A percentile compares a stretch with the other conserved stretches of the same genome.
Conservation (phyloP, 2,888 invertebrate genomes). For the Crocallis elinguaria region DNA sequence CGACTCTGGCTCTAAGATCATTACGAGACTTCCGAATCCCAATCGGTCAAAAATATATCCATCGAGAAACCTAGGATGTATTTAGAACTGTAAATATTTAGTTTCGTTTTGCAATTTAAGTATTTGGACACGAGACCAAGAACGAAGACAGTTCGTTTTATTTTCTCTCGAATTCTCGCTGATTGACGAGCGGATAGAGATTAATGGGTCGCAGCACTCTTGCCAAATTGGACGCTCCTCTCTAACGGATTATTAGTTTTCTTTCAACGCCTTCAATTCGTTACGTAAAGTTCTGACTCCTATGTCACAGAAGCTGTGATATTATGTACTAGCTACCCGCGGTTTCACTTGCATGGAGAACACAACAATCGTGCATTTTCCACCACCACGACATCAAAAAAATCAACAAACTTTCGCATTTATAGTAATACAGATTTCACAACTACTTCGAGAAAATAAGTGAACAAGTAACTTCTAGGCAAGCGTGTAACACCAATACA, state of each 20-base stretch:
- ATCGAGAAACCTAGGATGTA: too few relatives aligned
- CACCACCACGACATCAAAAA: too few relatives aligned
- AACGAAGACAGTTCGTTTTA: slow-evolving; percentile 32
- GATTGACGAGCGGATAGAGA: slow-evolving; percentile 68
- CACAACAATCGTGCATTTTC: too few relatives aligned
- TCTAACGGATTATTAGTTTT: slow-evolving; percentile 69
- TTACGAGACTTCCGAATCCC: too few relatives aligned
- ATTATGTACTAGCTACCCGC: not conserved
- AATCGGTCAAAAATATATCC: too few relatives aligned
- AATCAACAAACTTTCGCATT: too few relatives aligned
- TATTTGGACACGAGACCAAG: not conserved
- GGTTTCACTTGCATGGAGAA: not conserved
- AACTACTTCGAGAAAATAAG: too few relatives aligned
- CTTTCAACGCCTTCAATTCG: slow-evolving; percentile 38
- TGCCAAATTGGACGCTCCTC: slow-evolving; percentile 61
- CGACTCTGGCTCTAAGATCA: too few relatives aligned
- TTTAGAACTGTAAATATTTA: too few relatives aligned
- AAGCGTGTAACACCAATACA: too few relatives aligned
- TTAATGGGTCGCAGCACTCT: slow-evolving; percentile 66
- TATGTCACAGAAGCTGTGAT: not conserved
- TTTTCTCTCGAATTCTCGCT: slow-evolving; percentile 50
- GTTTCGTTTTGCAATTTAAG: not conserved
- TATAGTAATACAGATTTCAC: too few relatives aligned
- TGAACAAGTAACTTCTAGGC: too few relatives aligned
- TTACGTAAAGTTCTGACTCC: slow-evolving; percentile 9